Evolutionary conservation across 2,888 invertebrate genomes (phyloP), one percentile per base, ranked within the genome.

Genomic region (Erebia palarica): DNA sequence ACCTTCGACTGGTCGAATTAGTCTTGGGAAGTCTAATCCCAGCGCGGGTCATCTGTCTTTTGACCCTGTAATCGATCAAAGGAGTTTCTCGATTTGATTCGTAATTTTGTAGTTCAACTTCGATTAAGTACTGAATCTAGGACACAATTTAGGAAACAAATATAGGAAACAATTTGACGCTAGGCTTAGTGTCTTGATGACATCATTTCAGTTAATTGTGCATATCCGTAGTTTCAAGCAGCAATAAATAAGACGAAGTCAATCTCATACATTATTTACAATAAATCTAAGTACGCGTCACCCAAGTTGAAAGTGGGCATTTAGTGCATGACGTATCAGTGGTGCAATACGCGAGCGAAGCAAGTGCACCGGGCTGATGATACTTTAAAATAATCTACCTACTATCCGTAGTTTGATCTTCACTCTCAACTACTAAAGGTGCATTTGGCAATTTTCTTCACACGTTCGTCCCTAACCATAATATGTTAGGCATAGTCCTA

Each of bases 221-320:
- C 61, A 47, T 60, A 47, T 61, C 18, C 11, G 1, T 61, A 61
- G 16, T 42, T 36, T 59, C 18, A 11, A 44, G 61, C 16, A 61
- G 61, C 18, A 60, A 47, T 47, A 44, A 47, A 47, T 61, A 61
- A 61, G 60, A 61, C 58, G 44, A 42, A 11, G n/a, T 60, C 42
- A 16, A 44, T 61, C 18, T 61, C 44, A 18, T 18, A 61, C 18
- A 44, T 44, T 61, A 61, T 61, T 61, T 61, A 61, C 61, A 61
- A 61, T 61, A 61, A 16, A 42, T 44, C 16, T 16, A 61, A 61
- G 5, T 61, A 16, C 16, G 16, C 42, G 16, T 61, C 44, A 47
- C 44, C 10, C 58, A 66, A 72, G 63, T 63, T 61, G 61, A 47
- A 44, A 61, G 16, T 1, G 27, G 14, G 27, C 7, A 14, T 2